Evolutionary conservation across 2,888 invertebrate species (phyloP).

Genomic region (Dicyrtomina minuta): DNA sequence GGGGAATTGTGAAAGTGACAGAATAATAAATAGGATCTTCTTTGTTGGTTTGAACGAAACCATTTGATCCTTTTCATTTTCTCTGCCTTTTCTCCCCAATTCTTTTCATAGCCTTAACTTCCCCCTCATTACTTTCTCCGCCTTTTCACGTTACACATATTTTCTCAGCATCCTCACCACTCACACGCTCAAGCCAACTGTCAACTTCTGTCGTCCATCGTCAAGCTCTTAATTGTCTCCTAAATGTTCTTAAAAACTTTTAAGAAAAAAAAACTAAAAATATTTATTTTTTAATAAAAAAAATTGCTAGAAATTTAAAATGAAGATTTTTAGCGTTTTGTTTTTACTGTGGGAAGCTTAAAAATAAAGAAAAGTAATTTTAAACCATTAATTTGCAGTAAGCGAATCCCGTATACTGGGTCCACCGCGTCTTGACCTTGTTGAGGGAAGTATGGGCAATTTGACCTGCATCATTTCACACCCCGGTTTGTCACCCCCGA

Average conservation of each 20-base stretch:
- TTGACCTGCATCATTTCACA: conserved; percentile 48
- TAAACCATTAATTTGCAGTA: conserved; percentile 16
- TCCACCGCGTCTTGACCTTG: conserved; percentile 35
- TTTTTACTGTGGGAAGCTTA: background rate
- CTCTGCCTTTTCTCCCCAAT: no score
- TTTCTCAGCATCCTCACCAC: no score
- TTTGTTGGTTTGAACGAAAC: no score
- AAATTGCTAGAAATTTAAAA: background rate
- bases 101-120: no score
- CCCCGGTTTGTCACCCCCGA: conserved; percentile 37
- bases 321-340: background rate
- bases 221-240: no score
- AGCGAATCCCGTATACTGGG: conserved; percentile 49
- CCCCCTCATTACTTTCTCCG: no score
- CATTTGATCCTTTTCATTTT: no score
- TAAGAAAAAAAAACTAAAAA: no score
- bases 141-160: no score
- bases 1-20: conserved; percentile 11
- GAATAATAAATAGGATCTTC: conserved; percentile 20
- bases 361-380: conserved; percentile 1
- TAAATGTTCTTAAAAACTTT: no score
- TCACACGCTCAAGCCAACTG: no score
- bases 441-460: conserved; percentile 43
- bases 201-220: no score
- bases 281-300: background rate